Conservation (phyloP, 2,888 invertebrate species). For the Morinoia aosen region DNA sequence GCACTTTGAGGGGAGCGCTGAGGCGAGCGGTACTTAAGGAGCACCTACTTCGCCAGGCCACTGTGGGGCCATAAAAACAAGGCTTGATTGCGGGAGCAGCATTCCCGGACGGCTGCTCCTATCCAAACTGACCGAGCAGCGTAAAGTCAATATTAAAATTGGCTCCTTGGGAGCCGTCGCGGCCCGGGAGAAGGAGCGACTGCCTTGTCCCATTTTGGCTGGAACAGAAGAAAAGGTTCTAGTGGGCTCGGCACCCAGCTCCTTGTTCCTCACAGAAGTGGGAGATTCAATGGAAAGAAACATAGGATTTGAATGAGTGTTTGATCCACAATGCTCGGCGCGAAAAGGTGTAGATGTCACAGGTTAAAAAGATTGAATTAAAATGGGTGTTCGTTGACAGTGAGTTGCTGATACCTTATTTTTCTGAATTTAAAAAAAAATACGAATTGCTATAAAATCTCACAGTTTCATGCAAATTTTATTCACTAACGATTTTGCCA, state of each 20-base stretch:
- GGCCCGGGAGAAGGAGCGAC: neutral
- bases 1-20: neutral
- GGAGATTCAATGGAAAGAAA: neutral
- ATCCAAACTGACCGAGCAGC: constrained; percentile 25
- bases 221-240: neutral
- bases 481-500: no score
- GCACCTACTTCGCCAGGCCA: neutral
- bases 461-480: no score
- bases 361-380: no score
- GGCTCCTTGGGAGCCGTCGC: neutral
- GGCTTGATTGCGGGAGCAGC: constrained; percentile 31
- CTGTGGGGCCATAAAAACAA: neutral
- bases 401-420: neutral
- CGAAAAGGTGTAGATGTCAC: no score
- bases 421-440: neutral
- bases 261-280: neutral
- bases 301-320: neutral
- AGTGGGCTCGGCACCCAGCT: neutral
- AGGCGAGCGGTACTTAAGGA: neutral
- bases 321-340: neutral
- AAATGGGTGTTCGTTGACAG: neutral
- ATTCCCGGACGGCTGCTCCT: constrained; percentile 17
- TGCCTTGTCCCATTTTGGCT: neutral
- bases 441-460: no score
- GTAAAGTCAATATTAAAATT: constrained; percentile 42